These are phyloP conservation scores for Cuculus canorus DNA, from an alignment of 2,797 vertebrate genomes.

Conservation along the genomic window DNA sequence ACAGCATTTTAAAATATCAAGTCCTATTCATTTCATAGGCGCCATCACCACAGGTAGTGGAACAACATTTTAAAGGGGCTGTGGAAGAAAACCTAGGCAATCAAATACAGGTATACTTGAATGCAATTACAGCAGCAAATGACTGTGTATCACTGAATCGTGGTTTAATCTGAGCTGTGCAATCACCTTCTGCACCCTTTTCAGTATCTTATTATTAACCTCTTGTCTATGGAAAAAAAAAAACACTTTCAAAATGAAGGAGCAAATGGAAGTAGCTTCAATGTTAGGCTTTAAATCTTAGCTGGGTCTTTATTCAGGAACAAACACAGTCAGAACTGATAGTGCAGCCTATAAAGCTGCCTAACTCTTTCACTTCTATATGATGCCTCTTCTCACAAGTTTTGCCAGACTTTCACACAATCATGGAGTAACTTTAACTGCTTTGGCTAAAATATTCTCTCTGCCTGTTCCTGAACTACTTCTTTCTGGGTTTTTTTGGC, in stretches of 20 bases:
- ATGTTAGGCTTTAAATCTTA: conserved; percentile 15
- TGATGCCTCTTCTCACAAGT: neutral
- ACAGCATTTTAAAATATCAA: neutral
- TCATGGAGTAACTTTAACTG: neutral
- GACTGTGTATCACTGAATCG: conserved; percentile 38
- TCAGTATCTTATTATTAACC: conserved; percentile 52
- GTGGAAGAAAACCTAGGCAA: neutral
- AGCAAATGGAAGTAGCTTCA: conserved; percentile 18
- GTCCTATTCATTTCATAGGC: neutral
- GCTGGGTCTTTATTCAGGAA: neutral
- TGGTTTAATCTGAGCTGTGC: conserved; percentile 41
- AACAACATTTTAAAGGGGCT: conserved; percentile 13
- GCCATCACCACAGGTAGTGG: neutral
- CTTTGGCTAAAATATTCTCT: neutral
- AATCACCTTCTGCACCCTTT: conserved; percentile 8
- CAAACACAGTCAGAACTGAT: neutral
- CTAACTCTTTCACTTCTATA: neutral
- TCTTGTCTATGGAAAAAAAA: conserved; percentile 28
- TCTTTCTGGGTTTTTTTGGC: neutral
- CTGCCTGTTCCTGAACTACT: neutral
- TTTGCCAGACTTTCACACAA: neutral
- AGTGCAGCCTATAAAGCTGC: neutral
- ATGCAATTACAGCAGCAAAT: conserved; percentile 45
- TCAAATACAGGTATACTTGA: conserved; percentile 16
- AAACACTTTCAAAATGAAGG: conserved; percentile 10